These are phyloP conservation scores for Phania funesta DNA, from an alignment of 2,888 invertebrate species.

Conservation along the genomic window DNA sequence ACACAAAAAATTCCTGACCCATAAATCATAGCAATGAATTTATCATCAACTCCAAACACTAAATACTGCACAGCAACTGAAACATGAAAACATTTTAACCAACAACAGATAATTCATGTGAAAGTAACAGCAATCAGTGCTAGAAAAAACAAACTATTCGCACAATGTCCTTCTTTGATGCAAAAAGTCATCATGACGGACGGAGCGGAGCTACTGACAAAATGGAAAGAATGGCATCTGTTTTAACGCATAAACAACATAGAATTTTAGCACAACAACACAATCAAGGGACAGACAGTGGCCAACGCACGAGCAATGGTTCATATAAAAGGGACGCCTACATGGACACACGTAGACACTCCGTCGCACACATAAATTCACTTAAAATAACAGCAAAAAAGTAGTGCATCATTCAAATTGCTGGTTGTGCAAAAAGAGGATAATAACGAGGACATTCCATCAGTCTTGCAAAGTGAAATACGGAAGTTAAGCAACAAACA, in stretches of 20 bases:
- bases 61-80: constrained; percentile 28
- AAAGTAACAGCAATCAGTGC: constrained; percentile 2
- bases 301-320: constrained; percentile 50
- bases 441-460: constrained; percentile 68
- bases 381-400: constrained; percentile 53
- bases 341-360: neutral
- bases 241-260: constrained; percentile 75
- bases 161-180: constrained; percentile 47
- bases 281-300: constrained; percentile 20
- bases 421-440: constrained; percentile 18
- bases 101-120: constrained; percentile 43
- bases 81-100: constrained; percentile 39
- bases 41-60: constrained; percentile 24
- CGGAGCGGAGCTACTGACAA: constrained; percentile 24
- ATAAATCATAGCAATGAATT: constrained; percentile 54
- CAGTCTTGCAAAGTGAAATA: constrained; percentile 49
- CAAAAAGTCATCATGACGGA: constrained; percentile 70
- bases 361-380: neutral
- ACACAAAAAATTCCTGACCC: neutral
- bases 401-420: constrained; percentile 54
- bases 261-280: constrained; percentile 68
- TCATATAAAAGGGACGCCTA: constrained; percentile 48
- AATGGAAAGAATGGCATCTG: constrained; percentile 56
- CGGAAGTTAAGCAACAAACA: constrained; percentile 43
- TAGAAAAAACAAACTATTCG: constrained; percentile 11